Evolutionary conservation across 2,113 vertebrate genomes (phyloP).

Genomic region (Pithys albifrons): DNA sequence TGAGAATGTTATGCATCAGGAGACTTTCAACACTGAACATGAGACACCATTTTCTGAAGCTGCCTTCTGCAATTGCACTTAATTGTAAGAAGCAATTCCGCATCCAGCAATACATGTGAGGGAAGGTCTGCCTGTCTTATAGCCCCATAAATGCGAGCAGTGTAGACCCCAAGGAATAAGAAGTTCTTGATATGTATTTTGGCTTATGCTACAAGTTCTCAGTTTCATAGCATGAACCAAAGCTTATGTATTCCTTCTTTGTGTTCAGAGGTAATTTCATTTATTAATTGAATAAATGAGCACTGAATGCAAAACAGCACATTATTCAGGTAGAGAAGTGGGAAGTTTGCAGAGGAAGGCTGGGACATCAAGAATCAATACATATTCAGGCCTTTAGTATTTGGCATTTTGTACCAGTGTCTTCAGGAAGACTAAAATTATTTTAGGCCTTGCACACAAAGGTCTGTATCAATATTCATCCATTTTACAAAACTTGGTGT

Average conservation of each 20-base stretch:
- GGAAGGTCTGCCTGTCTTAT: not conserved
- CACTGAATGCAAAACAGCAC: not conserved
- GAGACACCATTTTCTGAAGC: not conserved
- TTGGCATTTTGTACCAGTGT: not conserved
- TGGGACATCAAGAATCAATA: not conserved
- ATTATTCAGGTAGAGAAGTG: not conserved
- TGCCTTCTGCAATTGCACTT: not conserved
- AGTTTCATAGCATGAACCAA: not conserved
- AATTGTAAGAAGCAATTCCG: not conserved
- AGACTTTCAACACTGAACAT: not conserved
- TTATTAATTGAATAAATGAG: not conserved
- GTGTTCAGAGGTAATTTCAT: not conserved
- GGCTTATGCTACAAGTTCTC: not conserved
- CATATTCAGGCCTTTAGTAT: not conserved
- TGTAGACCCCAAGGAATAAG: not conserved
- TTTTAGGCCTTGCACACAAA: not conserved
- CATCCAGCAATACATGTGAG: fast-evolving
- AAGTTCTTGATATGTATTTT: not conserved
- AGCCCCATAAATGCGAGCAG: not conserved
- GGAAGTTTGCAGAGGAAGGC: not conserved
- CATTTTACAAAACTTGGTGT: not conserved
- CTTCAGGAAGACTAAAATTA: not conserved
- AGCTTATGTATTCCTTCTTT: not conserved
- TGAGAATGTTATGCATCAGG: not conserved
- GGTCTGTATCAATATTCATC: not conserved